Evolutionary conservation across 1,140 invertebrate species (phyloP).

Genomic region (Zaprionus davidi): DNA sequence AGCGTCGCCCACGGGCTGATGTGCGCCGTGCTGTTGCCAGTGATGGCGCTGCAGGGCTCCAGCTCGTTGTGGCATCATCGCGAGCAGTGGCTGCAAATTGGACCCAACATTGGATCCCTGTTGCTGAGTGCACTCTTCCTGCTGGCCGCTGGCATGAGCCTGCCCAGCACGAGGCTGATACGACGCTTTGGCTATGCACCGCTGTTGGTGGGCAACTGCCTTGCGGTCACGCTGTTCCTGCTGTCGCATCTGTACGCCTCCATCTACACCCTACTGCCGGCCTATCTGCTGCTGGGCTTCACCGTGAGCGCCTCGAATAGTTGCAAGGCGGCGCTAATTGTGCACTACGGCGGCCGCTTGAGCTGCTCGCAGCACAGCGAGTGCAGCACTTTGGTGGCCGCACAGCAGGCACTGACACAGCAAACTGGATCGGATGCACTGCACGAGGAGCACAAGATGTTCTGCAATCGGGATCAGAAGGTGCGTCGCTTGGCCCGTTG

Average conservation of each 20-base stretch:
- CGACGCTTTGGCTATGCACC: conserved; percentile 86
- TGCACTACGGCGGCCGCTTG: conserved; percentile 86
- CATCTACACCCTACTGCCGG: conserved; percentile 86
- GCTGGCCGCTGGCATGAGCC: conserved; percentile 85
- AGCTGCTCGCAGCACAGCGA: conserved; percentile 85
- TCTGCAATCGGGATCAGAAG: conserved; percentile 84
- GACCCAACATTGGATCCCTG: conserved; percentile 85
- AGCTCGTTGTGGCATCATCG: conserved; percentile 85
- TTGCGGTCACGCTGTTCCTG: conserved; percentile 86
- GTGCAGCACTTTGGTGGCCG: conserved; percentile 64
- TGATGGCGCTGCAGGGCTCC: conserved; percentile 87
- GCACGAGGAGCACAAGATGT: conserved; percentile 81
- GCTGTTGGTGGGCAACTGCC: conserved; percentile 85
- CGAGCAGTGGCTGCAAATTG: conserved; percentile 74
- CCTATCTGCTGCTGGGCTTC: conserved; percentile 86
- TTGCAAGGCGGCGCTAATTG: conserved; percentile 86
- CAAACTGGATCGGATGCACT: conserved; percentile 83
- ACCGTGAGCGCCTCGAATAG: conserved; percentile 85
- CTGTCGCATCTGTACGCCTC: conserved; percentile 87
- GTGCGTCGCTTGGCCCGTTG: conserved; percentile 76
- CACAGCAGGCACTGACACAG: conserved; percentile 84
- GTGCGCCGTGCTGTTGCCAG: conserved; percentile 87
- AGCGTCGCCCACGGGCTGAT: conserved; percentile 86
- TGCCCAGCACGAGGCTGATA: conserved; percentile 86
- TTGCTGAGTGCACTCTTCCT: conserved; percentile 86